Conservation (phyloP, 2,797 vertebrate species). For the Fistularia commersonii region DNA sequence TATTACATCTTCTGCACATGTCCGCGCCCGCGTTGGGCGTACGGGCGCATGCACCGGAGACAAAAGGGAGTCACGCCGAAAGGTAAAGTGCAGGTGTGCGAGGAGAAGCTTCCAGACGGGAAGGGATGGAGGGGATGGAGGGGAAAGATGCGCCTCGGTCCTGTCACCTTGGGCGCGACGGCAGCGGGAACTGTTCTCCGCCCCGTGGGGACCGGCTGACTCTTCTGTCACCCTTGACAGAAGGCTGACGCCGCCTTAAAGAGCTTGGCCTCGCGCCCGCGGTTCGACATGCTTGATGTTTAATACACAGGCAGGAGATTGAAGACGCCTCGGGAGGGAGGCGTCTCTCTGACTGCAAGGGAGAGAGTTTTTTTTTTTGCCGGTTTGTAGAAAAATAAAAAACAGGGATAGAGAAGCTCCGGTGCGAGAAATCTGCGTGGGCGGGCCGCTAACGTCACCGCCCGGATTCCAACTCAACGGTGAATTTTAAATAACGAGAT, state of each 20-base stretch:
- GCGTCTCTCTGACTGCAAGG: constrained; percentile 28
- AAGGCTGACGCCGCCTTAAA: constrained; percentile 59
- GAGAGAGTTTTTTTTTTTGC: constrained; percentile 21
- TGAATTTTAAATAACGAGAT: constrained; percentile 31
- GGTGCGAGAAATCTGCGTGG: constrained; percentile 36
- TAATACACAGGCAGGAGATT: constrained; percentile 54
- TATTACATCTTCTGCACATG: constrained; percentile 8
- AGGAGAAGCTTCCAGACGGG: constrained; percentile 6
- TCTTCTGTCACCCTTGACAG: constrained; percentile 66
- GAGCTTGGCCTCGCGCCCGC: constrained; percentile 42
- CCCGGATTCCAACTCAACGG: constrained; percentile 32
- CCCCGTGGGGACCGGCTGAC: constrained; percentile 63
- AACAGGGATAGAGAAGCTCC: constrained; percentile 42
- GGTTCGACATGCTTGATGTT: constrained; percentile 58
- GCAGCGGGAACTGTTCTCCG: constrained; percentile 60
- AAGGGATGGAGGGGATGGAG: constrained; percentile 17
- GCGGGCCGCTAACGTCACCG: constrained; percentile 36
- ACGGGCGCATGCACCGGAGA: background rate
- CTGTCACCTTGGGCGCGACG: constrained; percentile 67
- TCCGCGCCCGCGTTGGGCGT: constrained; percentile 19
- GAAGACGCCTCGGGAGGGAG: constrained; percentile 41
- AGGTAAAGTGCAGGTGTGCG: constrained; percentile 26
- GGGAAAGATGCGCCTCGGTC: constrained; percentile 43
- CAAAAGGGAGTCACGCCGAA: background rate
- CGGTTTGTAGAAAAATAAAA: constrained; percentile 47